phyloP scores from a whole-genome alignment of 2,113 vertebrate species.

The Scolopax mira region DNA sequence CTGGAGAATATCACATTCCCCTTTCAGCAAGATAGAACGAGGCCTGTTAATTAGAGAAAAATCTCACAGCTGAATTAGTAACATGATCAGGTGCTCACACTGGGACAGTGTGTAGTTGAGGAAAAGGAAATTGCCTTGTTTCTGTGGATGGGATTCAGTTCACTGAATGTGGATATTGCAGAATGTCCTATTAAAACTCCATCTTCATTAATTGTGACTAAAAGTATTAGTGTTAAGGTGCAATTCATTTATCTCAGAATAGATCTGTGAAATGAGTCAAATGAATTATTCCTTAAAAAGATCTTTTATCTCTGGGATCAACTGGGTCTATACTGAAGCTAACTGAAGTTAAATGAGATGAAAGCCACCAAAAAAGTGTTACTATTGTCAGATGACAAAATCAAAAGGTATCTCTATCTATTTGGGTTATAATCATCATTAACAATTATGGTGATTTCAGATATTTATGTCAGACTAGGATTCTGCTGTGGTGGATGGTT shows the following conservation, averaged over 20 bases:
- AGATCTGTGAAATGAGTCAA: background rate
- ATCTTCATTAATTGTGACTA: background rate
- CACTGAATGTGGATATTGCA: background rate
- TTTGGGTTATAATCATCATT: background rate
- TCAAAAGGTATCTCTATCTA: background rate
- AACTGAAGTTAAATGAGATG: background rate
- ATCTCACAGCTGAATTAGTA: background rate
- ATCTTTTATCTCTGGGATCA: background rate
- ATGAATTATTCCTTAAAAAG: background rate
- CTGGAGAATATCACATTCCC: background rate
- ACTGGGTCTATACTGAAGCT: background rate
- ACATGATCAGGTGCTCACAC: background rate
- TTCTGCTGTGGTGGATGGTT: background rate
- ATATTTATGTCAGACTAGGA: background rate
- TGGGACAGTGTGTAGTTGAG: background rate
- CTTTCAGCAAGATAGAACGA: background rate
- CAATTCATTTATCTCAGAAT: background rate
- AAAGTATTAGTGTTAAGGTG: background rate
- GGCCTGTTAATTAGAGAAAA: background rate
- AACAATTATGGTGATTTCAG: background rate
- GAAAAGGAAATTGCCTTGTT: background rate
- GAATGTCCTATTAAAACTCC: background rate
- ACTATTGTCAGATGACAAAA: background rate
- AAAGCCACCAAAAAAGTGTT: background rate
- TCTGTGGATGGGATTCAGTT: background rate